Percentiles rank a stretch among this genome's conserved stretches.
These are phyloP conservation scores for Sebastes fasciatus DNA, from an alignment of 2,113 vertebrate genomes.

Conservation along the genomic window DNA sequence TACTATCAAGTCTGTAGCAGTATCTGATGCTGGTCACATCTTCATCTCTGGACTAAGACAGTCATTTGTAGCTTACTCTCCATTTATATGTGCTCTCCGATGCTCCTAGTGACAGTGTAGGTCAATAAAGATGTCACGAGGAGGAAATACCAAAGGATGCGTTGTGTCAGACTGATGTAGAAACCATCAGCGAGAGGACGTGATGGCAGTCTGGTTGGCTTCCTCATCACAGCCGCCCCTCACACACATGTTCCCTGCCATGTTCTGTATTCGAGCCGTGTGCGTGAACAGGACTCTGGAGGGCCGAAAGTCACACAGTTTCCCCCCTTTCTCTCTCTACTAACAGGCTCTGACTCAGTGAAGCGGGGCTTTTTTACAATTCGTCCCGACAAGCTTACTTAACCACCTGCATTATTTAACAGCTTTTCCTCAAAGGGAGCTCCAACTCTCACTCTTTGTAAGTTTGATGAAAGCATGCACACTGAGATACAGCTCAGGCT, in stretches of 20 bases:
- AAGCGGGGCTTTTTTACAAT: slow-evolving; percentile 66
- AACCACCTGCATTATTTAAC: slow-evolving; percentile 81
- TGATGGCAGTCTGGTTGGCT: slow-evolving; percentile 16
- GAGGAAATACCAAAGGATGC: slow-evolving; percentile 2
- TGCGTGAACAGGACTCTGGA: slow-evolving; percentile 53
- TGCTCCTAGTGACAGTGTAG: neutral
- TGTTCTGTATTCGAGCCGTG: slow-evolving; percentile 50
- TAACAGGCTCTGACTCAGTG: slow-evolving; percentile 63
- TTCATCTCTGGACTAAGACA: slow-evolving; percentile 23
- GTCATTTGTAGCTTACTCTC: neutral
- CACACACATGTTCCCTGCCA: slow-evolving; percentile 33
- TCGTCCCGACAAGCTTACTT: slow-evolving; percentile 76
- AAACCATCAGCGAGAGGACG: slow-evolving; percentile 28
- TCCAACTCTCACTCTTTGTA: slow-evolving; percentile 35
- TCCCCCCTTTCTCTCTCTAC: neutral
- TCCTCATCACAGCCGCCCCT: neutral
- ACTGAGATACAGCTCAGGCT: slow-evolving; percentile 15
- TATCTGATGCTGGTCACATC: slow-evolving; percentile 50
- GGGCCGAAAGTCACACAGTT: slow-evolving; percentile 51
- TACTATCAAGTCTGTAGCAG: neutral
- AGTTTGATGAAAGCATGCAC: slow-evolving; percentile 47
- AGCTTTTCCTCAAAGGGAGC: slow-evolving; percentile 64
- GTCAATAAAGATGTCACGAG: slow-evolving; percentile 24
- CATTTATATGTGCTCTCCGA: no score
- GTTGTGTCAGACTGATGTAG: slow-evolving; percentile 11